Base-by-base conservation (phyloP, 1,140 invertebrate species). In the Cyphomyrmex costatus region DNA sequence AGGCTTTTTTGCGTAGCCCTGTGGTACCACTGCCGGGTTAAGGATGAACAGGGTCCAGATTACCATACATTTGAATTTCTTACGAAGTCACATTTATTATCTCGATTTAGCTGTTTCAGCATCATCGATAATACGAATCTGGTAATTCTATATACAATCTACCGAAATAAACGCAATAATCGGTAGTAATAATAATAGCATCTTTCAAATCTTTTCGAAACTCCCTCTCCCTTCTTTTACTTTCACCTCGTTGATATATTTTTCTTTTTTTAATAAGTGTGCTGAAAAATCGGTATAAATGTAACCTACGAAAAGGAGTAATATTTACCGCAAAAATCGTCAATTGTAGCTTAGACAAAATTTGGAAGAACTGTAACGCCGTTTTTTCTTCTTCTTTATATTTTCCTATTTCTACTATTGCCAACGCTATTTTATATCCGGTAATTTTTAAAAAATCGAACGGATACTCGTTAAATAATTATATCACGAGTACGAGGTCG, bases 281-380 rank as follows among this genome's bases (percentile, higher is more conserved):
- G 92, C 91, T 93, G 91, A 92, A 93, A 93, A 93, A 93, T 92
- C 76, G 91, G 92, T 93, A 93, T 92, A 93, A 93, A 93, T 92
- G 88, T 93, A 92, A n/a, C 84, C 92, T 92, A 92, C 92, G 68
- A 83, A 86, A 89, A 91, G 89, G 89, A 91, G 85, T 89, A 90
- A 91, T 91, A 91, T 89, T 92, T 49, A 93, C 86, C 92, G 90
- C 86, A 91, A 85, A 88, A 92, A 80, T 80, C 46, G 89, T 92
- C 90, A 73, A 83, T 93, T 85, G 84, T 88, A 88, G 88, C 90
- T 92, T 92, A 90, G 90, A 92, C 58, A 92, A 90, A 92, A 92
- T 91, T 92, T 91, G 92, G 92, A 92, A 93, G 92, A 92, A 92
- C 92, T 92, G 92, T 92, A 93, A 92, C 92, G 91, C 91, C 78